These are phyloP conservation scores for Chondrosia reniformis DNA, from an alignment of 37 sponge, comb jelly and placozoan genomes.

Conservation along the genomic window DNA sequence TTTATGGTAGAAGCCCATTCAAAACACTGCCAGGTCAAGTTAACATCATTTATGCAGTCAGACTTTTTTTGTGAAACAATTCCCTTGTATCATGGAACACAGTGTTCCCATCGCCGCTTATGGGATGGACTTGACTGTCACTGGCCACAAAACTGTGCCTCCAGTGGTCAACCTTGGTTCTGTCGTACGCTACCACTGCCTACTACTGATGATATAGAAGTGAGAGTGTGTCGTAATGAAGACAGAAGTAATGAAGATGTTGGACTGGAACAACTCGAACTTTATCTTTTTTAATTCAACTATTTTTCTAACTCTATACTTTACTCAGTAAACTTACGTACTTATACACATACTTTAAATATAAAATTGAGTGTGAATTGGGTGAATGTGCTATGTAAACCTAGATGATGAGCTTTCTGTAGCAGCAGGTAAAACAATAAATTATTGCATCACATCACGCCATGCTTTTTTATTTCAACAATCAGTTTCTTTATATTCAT, in stretches of 20 bases:
- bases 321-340: no score
- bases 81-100: not conserved
- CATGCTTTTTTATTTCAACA: no score
- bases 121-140: not conserved
- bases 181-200: not conserved
- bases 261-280: not conserved
- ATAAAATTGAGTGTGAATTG: no score
- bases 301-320: no score
- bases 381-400: no score
- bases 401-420: no score
- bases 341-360: no score
- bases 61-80: not conserved
- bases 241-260: conserved; percentile 7
- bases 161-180: conserved; percentile 26
- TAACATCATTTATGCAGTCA: not conserved
- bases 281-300: no score
- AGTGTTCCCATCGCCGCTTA: not conserved
- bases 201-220: conserved; percentile 20
- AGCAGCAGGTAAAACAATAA: no score
- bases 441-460: no score
- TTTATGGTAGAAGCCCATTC: not conserved
- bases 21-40: not conserved
- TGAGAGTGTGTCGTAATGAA: conserved; percentile 9
- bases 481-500: no score
- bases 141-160: not conserved